A percentile compares a stretch with the other conserved stretches of the same genome.
Conservation (phyloP, 2,888 invertebrate species). For the Drosophila mimica region DNA sequence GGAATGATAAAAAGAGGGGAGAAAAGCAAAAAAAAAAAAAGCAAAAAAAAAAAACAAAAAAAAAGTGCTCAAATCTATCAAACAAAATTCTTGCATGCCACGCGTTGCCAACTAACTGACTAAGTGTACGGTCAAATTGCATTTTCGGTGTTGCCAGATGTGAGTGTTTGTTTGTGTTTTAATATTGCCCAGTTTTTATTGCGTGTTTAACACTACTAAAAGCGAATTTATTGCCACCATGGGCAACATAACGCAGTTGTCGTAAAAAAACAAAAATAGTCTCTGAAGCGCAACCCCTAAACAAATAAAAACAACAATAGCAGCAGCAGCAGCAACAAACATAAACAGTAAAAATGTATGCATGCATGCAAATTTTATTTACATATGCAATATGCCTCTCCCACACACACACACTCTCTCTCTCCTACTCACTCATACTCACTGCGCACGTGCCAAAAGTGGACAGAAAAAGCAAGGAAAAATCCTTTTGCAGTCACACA, state of each 20-base stretch:
- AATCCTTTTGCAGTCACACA: slow-evolving; percentile 50
- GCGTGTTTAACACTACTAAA: slow-evolving; percentile 79
- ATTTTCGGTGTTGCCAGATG: slow-evolving; percentile 58
- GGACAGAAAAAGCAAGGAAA: slow-evolving; percentile 33
- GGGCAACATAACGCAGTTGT: slow-evolving; percentile 76
- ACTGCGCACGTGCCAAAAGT: slow-evolving; percentile 67
- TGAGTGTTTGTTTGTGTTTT: slow-evolving; percentile 18
- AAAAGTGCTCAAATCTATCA: slow-evolving; percentile 18
- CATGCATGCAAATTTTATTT: slow-evolving; percentile 63
- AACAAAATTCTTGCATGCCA: slow-evolving; percentile 32
- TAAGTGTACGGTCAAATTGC: slow-evolving; percentile 48
- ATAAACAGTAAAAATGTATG: slow-evolving; percentile 66
- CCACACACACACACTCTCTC: background rate
- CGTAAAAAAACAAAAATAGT: slow-evolving; percentile 73
- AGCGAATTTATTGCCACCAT: slow-evolving; percentile 73
- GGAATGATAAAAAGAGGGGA: slow-evolving; percentile 16
- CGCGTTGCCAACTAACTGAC: slow-evolving; percentile 47
- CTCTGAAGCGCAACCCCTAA: slow-evolving; percentile 48
- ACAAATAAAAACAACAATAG: slow-evolving; percentile 18
- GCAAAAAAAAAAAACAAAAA: background rate
- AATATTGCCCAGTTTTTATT: slow-evolving; percentile 68
- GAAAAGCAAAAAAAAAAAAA: background rate
- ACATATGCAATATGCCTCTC: slow-evolving; percentile 38
- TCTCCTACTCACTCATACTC: background rate
- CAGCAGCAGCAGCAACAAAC: slow-evolving; percentile 34